These are phyloP conservation scores for Barnardius zonarius DNA, from an alignment of 2,113 vertebrate genomes.

Conservation along the genomic window DNA sequence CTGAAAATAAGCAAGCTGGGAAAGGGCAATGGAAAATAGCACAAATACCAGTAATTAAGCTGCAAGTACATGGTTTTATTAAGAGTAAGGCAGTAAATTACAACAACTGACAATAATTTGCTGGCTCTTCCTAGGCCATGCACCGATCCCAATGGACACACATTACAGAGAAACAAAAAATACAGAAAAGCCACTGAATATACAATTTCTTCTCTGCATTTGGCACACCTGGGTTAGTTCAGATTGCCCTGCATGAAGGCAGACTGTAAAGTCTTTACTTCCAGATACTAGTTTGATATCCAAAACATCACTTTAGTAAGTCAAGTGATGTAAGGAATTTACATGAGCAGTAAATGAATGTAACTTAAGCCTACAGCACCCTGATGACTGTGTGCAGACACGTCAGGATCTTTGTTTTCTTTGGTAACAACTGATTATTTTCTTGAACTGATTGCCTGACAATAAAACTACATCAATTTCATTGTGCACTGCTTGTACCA, in stretches of 20 bases:
- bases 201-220: background rate
- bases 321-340: background rate
- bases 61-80: background rate
- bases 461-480: background rate
- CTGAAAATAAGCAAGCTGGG: background rate
- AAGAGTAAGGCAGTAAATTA: background rate
- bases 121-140: fast-evolving
- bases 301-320: background rate
- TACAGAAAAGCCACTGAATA: background rate
- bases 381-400: background rate
- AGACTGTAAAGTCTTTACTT: background rate
- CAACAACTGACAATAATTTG: background rate
- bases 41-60: background rate
- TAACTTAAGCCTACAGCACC: background rate
- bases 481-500: background rate
- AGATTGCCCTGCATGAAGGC: background rate
- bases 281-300: background rate
- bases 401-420: background rate
- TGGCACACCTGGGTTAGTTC: background rate
- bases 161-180: background rate
- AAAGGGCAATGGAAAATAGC: conserved; percentile 5
- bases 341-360: background rate
- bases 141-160: background rate
- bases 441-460: background rate
- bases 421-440: background rate